Percentiles rank a stretch among this genome's conserved stretches.
Evolutionary conservation across 2,888 invertebrate genomes (phyloP).

Genomic region (Heliconius charithonia): DNA sequence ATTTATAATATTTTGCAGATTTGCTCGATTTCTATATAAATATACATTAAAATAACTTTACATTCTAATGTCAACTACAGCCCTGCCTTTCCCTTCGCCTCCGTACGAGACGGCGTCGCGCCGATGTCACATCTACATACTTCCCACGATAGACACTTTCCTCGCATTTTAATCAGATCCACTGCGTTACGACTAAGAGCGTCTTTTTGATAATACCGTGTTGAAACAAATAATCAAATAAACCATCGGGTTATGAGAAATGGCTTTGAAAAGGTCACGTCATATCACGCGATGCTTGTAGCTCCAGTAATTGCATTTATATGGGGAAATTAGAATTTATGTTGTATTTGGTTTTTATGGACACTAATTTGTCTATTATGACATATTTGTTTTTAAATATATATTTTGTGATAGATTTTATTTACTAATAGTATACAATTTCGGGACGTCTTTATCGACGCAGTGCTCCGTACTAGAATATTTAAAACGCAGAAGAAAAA

Average conservation of each 20-base stretch:
- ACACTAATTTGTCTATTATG: neutral
- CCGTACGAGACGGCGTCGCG: constrained; percentile 21
- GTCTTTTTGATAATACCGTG: constrained; percentile 25
- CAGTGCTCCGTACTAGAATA: too few species aligned
- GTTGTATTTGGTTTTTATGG: neutral
- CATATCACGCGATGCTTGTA: constrained; percentile 16
- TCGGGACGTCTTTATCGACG: too few species aligned
- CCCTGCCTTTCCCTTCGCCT: constrained; percentile 16
- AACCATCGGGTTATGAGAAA: constrained; percentile 19
- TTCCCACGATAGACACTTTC: constrained; percentile 44
- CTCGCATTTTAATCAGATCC: constrained; percentile 44
- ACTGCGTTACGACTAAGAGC: neutral
- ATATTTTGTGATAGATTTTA: too few species aligned
- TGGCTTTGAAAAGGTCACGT: constrained; percentile 13
- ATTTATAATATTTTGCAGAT: too few species aligned
- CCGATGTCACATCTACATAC: constrained; percentile 41
- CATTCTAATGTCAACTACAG: constrained; percentile 22
- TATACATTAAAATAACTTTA: neutral
- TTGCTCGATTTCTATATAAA: too few species aligned
- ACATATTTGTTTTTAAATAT: too few species aligned
- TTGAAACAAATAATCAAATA: constrained; percentile 19
- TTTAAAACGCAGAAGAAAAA: too few species aligned
- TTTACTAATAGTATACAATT: too few species aligned
- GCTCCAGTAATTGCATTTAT: constrained; percentile 1
- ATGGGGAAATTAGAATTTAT: neutral